These are phyloP conservation scores for Zosterops pallidus DNA, from an alignment of 2,113 vertebrate species.

Conservation along the genomic window DNA sequence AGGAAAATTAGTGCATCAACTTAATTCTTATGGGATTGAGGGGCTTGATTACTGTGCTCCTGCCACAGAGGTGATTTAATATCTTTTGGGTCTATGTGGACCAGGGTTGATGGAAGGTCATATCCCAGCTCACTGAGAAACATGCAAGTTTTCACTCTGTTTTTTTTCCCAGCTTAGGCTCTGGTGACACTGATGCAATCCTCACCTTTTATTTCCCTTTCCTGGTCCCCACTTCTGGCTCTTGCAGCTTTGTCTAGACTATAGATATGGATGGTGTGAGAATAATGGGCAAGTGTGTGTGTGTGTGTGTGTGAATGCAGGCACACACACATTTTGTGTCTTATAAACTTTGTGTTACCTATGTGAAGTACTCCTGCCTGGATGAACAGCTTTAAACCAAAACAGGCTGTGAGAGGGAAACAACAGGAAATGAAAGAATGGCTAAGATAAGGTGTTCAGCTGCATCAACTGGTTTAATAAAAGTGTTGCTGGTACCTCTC, in stretches of 20 bases:
- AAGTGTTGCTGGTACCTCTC: not conserved
- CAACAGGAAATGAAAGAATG: slow-evolving; percentile 59
- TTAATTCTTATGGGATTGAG: not conserved
- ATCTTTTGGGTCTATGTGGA: slow-evolving; percentile 13
- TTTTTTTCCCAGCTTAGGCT: not conserved
- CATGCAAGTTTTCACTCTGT: not conserved
- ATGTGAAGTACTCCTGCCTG: not conserved
- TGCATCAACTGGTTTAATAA: slow-evolving; percentile 12
- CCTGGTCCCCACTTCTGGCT: slow-evolving; percentile 14
- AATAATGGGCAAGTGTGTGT: not conserved
- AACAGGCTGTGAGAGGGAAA: slow-evolving; percentile 48
- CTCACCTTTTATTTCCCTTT: slow-evolving; percentile 45
- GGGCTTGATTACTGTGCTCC: slow-evolving; percentile 17
- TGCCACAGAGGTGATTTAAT: slow-evolving; percentile 49
- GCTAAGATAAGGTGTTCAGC: slow-evolving; percentile 19
- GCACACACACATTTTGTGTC: not conserved
- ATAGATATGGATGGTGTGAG: slow-evolving; percentile 7
- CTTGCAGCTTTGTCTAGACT: slow-evolving; percentile 15
- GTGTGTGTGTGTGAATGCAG: not conserved
- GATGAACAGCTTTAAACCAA: slow-evolving; percentile 20
- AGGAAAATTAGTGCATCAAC: slow-evolving; percentile 4
- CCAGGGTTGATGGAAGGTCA: slow-evolving; percentile 36
- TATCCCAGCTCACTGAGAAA: not conserved
- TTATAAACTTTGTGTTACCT: slow-evolving; percentile 20
- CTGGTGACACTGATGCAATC: slow-evolving; percentile 51